Conservation (phyloP, 1,140 invertebrate genomes). For the Pollicipes pollicipes region DNA sequence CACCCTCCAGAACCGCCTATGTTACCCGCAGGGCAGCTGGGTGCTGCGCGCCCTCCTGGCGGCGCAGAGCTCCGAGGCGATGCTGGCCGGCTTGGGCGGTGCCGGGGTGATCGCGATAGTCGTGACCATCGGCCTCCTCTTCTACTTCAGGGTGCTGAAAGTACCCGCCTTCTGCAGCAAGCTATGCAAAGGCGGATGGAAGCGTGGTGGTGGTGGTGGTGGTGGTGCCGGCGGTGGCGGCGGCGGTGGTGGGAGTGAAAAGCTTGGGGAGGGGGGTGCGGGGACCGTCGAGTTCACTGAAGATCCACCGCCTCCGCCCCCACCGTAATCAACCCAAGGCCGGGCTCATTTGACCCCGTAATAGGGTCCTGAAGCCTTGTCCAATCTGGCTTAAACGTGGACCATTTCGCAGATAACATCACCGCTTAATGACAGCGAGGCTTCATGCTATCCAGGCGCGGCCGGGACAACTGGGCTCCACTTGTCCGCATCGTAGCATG, state of each 20-base stretch:
- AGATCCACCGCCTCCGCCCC: background rate
- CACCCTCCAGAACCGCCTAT: background rate
- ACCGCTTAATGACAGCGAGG: too few species aligned
- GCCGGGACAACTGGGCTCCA: too few species aligned
- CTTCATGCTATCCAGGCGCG: too few species aligned
- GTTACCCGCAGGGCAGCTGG: background rate
- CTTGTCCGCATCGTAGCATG: too few species aligned
- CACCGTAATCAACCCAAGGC: too few species aligned
- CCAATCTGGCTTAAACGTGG: too few species aligned
- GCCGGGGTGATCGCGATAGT: background rate
- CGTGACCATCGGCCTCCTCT: background rate
- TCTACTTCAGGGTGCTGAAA: background rate
- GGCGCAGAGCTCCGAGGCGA: background rate
- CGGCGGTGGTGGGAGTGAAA: background rate
- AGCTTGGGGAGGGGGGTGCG: background rate
- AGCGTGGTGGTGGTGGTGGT: too few species aligned
- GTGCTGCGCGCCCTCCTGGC: background rate
- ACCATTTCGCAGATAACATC: too few species aligned
- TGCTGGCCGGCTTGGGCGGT: background rate
- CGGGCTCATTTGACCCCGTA: too few species aligned
- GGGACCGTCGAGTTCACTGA: background rate
- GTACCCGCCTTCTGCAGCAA: background rate
- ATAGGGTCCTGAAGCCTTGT: too few species aligned
- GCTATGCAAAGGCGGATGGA: too few species aligned
- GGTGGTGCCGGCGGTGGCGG: too few species aligned